Percentiles rank a stretch among this genome's conserved stretches.
Evolutionary conservation across 2,797 vertebrate genomes (phyloP).

Genomic region (Huso huso): DNA sequence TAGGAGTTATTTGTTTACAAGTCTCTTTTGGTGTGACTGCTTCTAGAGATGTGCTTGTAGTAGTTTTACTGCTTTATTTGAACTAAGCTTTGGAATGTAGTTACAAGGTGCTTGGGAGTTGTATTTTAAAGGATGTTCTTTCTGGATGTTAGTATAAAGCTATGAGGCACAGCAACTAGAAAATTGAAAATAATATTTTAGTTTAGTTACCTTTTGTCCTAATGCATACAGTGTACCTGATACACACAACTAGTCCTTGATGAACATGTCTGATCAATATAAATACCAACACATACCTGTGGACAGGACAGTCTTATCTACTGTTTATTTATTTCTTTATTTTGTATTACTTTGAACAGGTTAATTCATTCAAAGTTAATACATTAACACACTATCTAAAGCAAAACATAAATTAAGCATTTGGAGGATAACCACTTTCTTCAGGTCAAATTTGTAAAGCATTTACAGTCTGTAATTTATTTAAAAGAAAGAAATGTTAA

Average conservation of each 20-base stretch:
- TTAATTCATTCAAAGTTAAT: too few species aligned
- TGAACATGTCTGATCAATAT: background rate
- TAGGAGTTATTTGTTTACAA: slow-evolving; percentile 37
- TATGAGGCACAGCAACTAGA: background rate
- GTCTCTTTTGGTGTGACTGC: slow-evolving; percentile 24
- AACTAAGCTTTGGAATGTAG: slow-evolving; percentile 3
- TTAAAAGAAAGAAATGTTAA: too few species aligned
- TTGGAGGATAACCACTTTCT: too few species aligned
- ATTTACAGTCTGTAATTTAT: too few species aligned
- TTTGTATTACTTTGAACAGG: too few species aligned
- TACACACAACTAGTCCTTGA: background rate
- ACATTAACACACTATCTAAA: too few species aligned
- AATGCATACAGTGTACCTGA: background rate
- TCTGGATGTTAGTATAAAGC: background rate
- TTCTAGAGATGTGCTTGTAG: slow-evolving; percentile 16
- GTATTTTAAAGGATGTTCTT: background rate
- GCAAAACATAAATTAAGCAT: too few species aligned
- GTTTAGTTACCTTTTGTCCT: background rate
- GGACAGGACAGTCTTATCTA: too few species aligned
- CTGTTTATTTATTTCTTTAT: too few species aligned
- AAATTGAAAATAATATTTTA: background rate
- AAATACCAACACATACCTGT: too few species aligned
- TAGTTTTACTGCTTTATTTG: slow-evolving; percentile 9
- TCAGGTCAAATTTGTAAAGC: too few species aligned
- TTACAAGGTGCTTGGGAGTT: slow-evolving; percentile 5